Percentiles rank a stretch among this genome's conserved stretches.
These are phyloP conservation scores for Parnassius mnemosyne DNA, from an alignment of 2,888 invertebrate genomes.

Conservation along the genomic window DNA sequence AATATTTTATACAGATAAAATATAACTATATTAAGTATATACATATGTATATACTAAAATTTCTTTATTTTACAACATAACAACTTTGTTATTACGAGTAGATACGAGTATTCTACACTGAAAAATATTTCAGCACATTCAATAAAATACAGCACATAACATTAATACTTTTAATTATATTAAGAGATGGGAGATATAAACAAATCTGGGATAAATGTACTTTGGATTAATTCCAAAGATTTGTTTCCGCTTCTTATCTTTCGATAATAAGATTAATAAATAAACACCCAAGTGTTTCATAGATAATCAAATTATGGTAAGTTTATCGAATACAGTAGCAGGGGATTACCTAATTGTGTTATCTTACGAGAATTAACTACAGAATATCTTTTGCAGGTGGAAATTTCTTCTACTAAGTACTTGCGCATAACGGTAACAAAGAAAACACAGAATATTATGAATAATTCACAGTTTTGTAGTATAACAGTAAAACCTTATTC, in stretches of 20 bases:
- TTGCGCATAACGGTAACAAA: slow-evolving; percentile 55
- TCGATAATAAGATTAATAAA: slow-evolving; percentile 27
- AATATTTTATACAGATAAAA: slow-evolving; percentile 8
- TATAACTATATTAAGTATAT: not conserved
- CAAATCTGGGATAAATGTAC: slow-evolving; percentile 10
- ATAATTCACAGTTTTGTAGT: slow-evolving; percentile 50
- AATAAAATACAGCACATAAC: not conserved
- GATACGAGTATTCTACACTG: no score
- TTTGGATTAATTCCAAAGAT: slow-evolving; percentile 21
- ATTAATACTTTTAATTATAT: not conserved
- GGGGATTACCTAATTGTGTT: slow-evolving; percentile 20
- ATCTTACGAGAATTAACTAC: slow-evolving; percentile 38
- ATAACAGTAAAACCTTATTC: slow-evolving; percentile 50
- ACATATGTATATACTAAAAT: no score
- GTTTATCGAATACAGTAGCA: slow-evolving; percentile 18
- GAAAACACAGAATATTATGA: slow-evolving; percentile 39
- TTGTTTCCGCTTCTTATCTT: slow-evolving; percentile 31
- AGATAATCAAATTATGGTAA: slow-evolving; percentile 21
- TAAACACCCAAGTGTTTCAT: slow-evolving; percentile 24
- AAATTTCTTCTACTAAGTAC: slow-evolving; percentile 42
- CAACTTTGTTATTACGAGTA: no score
- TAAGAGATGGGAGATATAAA: not conserved
- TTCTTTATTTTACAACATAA: no score
- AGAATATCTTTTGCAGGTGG: slow-evolving; percentile 61
- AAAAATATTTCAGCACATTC: no score